phyloP scores from a whole-genome alignment of 2,888 invertebrate species.

The Xiphydria camelus region DNA sequence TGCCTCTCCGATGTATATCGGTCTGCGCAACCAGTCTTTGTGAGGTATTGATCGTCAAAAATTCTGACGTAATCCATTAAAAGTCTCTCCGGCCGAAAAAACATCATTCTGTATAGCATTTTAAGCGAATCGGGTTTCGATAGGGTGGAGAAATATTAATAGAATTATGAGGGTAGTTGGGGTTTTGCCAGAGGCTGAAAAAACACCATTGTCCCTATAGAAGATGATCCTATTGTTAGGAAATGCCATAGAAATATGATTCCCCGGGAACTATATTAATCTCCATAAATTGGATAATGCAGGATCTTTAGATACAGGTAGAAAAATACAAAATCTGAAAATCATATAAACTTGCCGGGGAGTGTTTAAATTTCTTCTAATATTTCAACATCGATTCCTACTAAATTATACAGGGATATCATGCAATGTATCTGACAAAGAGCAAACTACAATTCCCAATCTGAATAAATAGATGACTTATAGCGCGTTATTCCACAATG shows the following conservation, averaged over 20 bases:
- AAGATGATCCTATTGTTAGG: conserved; percentile 32
- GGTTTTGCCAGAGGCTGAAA: conserved; percentile 27
- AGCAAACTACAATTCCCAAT: no score
- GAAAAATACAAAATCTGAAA: no score
- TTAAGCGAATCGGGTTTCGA: conserved; percentile 8
- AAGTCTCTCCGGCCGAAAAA: conserved; percentile 13
- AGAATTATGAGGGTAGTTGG: conserved; percentile 28
- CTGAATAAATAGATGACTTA: no score
- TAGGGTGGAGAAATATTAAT: conserved; percentile 39
- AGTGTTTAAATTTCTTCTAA: no score
- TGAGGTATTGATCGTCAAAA: conserved; percentile 56
- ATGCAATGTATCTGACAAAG: no score
- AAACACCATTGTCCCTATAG: conserved; percentile 32
- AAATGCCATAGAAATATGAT: conserved; percentile 43
- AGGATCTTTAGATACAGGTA: not conserved
- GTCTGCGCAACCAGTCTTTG: conserved; percentile 49
- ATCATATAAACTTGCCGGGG: no score
- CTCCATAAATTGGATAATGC: not conserved
- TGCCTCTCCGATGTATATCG: conserved; percentile 44
- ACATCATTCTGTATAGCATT: conserved; percentile 4
- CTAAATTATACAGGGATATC: no score
- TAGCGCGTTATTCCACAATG: no score
- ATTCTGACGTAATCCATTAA: conserved; percentile 48
- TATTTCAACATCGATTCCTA: no score
- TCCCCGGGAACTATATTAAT: conserved; percentile 26